Conservation (phyloP, 2,888 invertebrate genomes). For the Germaria angustata region DNA sequence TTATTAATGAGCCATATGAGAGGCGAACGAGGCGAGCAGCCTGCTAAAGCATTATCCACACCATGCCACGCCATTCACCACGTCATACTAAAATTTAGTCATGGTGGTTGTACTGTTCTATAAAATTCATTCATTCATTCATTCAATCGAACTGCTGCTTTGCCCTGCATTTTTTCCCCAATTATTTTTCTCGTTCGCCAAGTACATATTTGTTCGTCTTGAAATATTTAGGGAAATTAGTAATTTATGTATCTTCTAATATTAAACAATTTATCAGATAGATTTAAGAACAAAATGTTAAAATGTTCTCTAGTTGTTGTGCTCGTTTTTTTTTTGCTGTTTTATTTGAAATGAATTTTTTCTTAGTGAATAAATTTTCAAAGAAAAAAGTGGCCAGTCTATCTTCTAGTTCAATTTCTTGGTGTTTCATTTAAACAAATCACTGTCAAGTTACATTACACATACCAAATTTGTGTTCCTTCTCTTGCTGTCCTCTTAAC, state of each 20-base stretch:
- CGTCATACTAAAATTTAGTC: conserved; percentile 43
- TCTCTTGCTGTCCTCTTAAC: neutral
- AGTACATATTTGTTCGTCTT: neutral
- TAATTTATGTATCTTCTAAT: conserved; percentile 65
- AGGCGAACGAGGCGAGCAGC: conserved; percentile 35
- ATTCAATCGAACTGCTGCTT: conserved; percentile 11
- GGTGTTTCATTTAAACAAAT: conserved; percentile 48
- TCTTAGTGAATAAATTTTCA: neutral
- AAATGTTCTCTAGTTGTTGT: neutral
- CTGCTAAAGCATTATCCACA: conserved; percentile 22
- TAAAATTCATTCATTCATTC: conserved; percentile 36
- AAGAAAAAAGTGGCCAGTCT: conserved; percentile 13
- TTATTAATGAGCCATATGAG: conserved; percentile 63
- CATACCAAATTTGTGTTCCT: conserved; percentile 12
- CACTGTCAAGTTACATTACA: conserved; percentile 49
- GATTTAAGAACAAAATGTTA: conserved; percentile 41
- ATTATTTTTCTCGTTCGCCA: neutral
- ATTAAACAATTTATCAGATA: conserved; percentile 61
- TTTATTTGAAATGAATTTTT: neutral
- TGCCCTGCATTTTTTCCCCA: conserved; percentile 17
- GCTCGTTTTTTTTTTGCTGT: neutral
- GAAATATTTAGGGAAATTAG: conserved; percentile 61
- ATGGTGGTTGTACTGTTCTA: conserved; percentile 27
- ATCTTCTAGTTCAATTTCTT: neutral
- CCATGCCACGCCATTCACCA: neutral